Base-by-base conservation (phyloP, 2,888 invertebrate species). In the Coenonympha glycerion region DNA sequence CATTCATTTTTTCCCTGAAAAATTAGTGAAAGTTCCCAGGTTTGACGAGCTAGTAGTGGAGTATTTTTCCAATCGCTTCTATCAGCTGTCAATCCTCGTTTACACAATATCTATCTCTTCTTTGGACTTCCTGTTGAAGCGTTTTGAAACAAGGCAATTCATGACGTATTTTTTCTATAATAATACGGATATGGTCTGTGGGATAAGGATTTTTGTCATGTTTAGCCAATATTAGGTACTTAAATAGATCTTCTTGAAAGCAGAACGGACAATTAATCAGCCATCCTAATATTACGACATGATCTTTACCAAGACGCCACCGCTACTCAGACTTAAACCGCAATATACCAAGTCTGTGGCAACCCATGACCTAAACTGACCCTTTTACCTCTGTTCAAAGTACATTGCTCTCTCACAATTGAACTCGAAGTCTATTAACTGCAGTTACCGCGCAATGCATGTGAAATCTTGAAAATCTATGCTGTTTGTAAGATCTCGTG, bases 251-350 rank as follows among this genome's bases (percentile, higher is more conserved):
- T 63, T 68, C 62, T 65, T 66, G 65, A 71, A 76, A 79, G 71
- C 71, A 64, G 71, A 73, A 66, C 70, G 66, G 64, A 70, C 71
- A 76, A 76, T 78, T 76, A 76, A 80, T 77, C 70, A 68, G 72
- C 68, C 70, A 75, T 76, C 71, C 67, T 65, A 55, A 65, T 66
- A 63, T 79, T 78, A 68, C 75, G 68, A 64, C 71, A 78, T 65
- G 60, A 67, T 68, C 66, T 65, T 66, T 62, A 62, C 63, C 63
- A 66, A 71, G 66, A 53, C 44, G 49, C 52, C 41, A 4, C 16
- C 16, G 51, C n/a, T n/a, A n/a, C n/a, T n/a, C n/a, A n/a, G 53
- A 50, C 40, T 53, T 53, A 49, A n/a, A 53, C 53, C 55, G 50
- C 49, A 47, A 53, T 56, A 41, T 53, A 53, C 53, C 53, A 55